Evolutionary conservation across 2,113 vertebrate genomes (phyloP), one percentile per base, ranked within the genome.

Genomic region (Stegastes partitus): DNA sequence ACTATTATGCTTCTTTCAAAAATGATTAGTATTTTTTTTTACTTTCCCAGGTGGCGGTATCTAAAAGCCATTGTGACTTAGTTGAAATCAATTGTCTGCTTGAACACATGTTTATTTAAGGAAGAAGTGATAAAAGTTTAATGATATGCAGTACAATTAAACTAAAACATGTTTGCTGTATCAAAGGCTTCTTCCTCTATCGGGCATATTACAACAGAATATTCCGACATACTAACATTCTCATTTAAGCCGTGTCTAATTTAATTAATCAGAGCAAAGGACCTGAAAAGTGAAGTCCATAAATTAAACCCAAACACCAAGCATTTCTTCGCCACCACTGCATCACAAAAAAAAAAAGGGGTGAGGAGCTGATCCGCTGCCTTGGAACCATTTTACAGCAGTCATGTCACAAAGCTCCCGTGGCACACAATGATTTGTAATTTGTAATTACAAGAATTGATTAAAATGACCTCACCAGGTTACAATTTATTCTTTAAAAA

Each of bases 401-500:
- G 75, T 11, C 79, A 69, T 86, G 61, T 85, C 79, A 80, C 70
- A 80, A 79, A 82, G 37, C 77, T 87, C 79, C 75, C 65, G 78
- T 77, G 86, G 83, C 84, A 76, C 53, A 78, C 64, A 71, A 81
- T 76, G 59, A 89, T 89, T 85, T 93, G 80, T 84, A 88, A 89
- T 87, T 89, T 88, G 86, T 92, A 93, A 94, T 94, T 93, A 93
- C 88, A 93, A 84, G 53, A 77, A 94, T 92, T 94, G 91, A 93
- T 94, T 92, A 90, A 94, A 94, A 93, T 95, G 90, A 93, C 93
- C 90, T 92, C 74, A 67, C 86, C 67, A 83, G 88, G 89, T 92
- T 91, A 85, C 79, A 78, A 81, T 88, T 88, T 93, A 85, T 91
- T 34, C 31, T 34, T 72, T 67, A 25, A 76, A 86, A 82, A 63